Base-by-base conservation (phyloP, 53 echinoderm and acorn worm genomes). In the Holothuria leucospilota region DNA sequence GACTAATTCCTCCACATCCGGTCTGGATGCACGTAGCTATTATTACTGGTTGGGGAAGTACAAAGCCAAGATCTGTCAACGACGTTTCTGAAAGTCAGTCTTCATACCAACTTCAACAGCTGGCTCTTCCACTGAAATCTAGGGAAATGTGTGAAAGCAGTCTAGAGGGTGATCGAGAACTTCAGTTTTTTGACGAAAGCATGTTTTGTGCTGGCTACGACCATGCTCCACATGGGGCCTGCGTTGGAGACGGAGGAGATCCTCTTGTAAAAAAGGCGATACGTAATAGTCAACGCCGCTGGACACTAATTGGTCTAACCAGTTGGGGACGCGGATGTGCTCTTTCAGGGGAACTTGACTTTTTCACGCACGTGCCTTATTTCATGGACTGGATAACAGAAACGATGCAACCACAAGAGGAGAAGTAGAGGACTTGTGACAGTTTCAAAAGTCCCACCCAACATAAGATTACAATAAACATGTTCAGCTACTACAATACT, bases 291-390 rank as follows among this genome's bases (percentile, higher is more conserved):
- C 14, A n/a, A 5, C 51, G 77, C 8, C 51, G 77, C 6, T 77
- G 77, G 34, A 34, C 34, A 2, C 34, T 34, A 1, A 34, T 34
- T 34, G 34, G 34, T 34, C 34, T 34, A 3, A 34, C 34, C 34
- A 34, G 34, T 3, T 34, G 34, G 34, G 34, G 34, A 2, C 34
- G 34, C 34, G 34, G 77, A 51, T 77, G 77, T 49, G 77, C 77
- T 27, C 25, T 77, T 25, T n/a, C 6, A 21, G 26, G 26, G 25
- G 77, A 77, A 25, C 39, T 77, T 6, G 77, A 77, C 46, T 77
- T 77, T n/a, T 77, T 77, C 25, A 51, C 77, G 46, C 46, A 77
- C 23, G 77, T 77, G 10, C 77, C 77, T 20, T 52, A 51, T 12
- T 77, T 77, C 6, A 25, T 77, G 21, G 21, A 14, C 42, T 77